Base-by-base conservation (phyloP, 1,140 invertebrate species). In the Halyomorpha halys region DNA sequence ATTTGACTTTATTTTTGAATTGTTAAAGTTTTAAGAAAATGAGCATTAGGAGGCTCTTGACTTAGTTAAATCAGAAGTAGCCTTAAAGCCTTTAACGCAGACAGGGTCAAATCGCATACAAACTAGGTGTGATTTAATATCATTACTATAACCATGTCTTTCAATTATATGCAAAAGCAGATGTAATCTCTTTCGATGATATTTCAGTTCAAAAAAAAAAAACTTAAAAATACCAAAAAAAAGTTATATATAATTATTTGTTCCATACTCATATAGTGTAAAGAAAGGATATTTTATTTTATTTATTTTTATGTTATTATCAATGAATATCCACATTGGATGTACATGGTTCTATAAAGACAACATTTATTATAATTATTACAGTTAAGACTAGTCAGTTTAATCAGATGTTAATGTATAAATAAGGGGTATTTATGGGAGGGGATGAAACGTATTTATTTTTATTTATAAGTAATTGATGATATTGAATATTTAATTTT, bases 301-400 rank as follows among this genome's bases (percentile, higher is more conserved):
- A 19, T 39, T 61, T 61, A 49, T 39, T 61, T 61, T 21, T 18
- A 30, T n/a, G 13, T 21, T 61, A 19, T n/a, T 34, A 61, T 21
- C 59, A 19, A 34, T 61, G 27, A 39, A 21, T 61, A 39, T 61
- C 39, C 19, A 47, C 51, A 64, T 64, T 64, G 63, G 63, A 65
- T 65, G 60, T 61, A 54, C 47, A 65, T 62, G 60, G 64, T 65
- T 65, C 59, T 62, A 62, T 65, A 64, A 63, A 63, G 16, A 56
- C 30, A 60, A 64, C 51, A 64, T 56, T 39, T 39, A 45, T 56
- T 60, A 65, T 65, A 53, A 61, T 65, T 56, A 56, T 61, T 65
- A 65, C 64, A 62, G 64, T 65, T 65, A 65, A 65, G 64, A 61
- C 64, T 65, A 65, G 64, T 65, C 64, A 65, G 64, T 65, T 65